Percentiles rank a stretch among this genome's conserved stretches.
phyloP scores from a whole-genome alignment of 2,797 vertebrate species.

The Dryobates pubescens region DNA sequence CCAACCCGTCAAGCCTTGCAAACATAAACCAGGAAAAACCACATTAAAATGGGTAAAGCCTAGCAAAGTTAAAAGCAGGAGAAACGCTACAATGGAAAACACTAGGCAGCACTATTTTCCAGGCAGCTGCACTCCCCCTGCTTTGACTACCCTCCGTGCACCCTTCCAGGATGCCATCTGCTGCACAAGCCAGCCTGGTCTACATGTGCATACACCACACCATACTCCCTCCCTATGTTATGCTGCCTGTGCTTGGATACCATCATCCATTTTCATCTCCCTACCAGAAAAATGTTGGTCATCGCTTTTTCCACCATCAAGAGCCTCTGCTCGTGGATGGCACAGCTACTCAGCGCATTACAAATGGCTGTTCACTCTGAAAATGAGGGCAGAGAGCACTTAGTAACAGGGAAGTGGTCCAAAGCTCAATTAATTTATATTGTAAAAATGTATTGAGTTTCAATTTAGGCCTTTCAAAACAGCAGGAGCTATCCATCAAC shows the following conservation, averaged over 20 bases:
- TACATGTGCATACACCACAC: rapidly evolving
- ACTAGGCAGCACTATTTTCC: not conserved
- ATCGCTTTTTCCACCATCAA: not conserved
- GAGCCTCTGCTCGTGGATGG: not conserved
- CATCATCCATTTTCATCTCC: not conserved
- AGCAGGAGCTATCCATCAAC: slow-evolving; percentile 56
- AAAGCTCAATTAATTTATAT: slow-evolving; percentile 50
- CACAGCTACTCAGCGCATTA: not conserved
- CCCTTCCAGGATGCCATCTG: not conserved
- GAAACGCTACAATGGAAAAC: not conserved
- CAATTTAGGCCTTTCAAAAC: slow-evolving; percentile 57
- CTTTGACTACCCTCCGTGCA: not conserved
- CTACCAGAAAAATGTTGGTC: not conserved
- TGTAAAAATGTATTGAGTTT: slow-evolving; percentile 62
- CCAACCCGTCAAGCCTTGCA: not conserved
- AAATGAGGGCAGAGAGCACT: not conserved
- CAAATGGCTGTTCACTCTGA: slow-evolving; percentile 10
- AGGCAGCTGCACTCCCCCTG: not conserved
- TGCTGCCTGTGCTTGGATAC: not conserved
- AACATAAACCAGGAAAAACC: not conserved
- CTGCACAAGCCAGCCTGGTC: not conserved
- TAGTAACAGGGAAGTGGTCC: slow-evolving; percentile 8
- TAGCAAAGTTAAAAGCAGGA: not conserved
- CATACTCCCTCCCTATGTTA: rapidly evolving
- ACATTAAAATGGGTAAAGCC: not conserved